These are phyloP conservation scores for Smutsia temminckii DNA, from an alignment of 2,797 vertebrate genomes.

Conservation along the genomic window DNA sequence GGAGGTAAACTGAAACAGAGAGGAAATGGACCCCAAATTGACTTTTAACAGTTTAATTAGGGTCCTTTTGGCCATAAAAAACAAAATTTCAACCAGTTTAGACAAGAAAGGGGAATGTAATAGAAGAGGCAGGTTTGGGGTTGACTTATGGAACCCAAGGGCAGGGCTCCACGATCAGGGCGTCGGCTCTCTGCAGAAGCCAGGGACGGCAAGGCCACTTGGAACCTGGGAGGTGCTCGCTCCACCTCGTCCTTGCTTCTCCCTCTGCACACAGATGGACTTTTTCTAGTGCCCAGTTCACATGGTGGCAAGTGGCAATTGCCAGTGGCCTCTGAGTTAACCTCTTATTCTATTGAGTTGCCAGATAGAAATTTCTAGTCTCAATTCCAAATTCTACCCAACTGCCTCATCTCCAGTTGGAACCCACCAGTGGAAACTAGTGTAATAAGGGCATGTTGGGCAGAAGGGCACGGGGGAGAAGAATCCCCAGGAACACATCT, in stretches of 20 bases:
- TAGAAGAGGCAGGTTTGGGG: neutral
- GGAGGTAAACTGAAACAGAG: neutral
- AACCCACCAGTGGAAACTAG: neutral
- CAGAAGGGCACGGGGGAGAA: neutral
- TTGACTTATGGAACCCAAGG: neutral
- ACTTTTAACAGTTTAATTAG: neutral
- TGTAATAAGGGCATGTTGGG: neutral
- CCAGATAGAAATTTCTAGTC: neutral
- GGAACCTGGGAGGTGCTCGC: neutral
- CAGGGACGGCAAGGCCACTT: neutral
- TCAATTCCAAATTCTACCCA: neutral
- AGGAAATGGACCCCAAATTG: neutral
- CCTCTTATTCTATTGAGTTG: neutral
- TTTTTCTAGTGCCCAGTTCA: neutral
- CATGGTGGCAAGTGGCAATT: neutral
- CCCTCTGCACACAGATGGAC: rapidly evolving
- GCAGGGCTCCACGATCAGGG: neutral
- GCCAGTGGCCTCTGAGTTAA: neutral
- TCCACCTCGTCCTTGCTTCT: neutral
- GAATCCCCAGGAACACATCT: neutral
- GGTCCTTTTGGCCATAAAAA: neutral
- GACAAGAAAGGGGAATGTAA: neutral
- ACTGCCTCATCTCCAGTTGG: neutral
- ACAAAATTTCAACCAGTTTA: neutral
- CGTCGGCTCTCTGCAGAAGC: neutral